Evolutionary conservation across 1,140 invertebrate species (phyloP).

Genomic region (Apis dorsata): DNA sequence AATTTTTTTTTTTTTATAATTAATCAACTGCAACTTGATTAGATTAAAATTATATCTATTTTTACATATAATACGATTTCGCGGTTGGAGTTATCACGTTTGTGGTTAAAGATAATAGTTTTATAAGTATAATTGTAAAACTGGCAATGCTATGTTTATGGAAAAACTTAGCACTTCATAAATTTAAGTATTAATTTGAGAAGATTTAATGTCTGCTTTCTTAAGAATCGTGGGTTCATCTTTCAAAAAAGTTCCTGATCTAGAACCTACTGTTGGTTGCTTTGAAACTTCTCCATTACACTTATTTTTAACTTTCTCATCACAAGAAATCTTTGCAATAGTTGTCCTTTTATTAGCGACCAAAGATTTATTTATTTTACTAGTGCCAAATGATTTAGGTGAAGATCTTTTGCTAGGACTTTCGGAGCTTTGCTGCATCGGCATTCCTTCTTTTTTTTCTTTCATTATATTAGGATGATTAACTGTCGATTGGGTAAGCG

Average conservation of each 20-base stretch:
- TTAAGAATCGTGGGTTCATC: constrained; percentile 84
- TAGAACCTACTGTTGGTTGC: constrained; percentile 77
- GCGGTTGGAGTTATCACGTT: constrained; percentile 67
- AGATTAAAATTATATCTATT: constrained; percentile 57
- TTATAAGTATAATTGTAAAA: constrained; percentile 36
- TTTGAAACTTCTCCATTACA: constrained; percentile 72
- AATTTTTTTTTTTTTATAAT: constrained; percentile 49
- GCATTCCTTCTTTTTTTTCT: constrained; percentile 67
- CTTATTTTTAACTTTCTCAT: constrained; percentile 71
- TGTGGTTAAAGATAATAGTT: constrained; percentile 48
- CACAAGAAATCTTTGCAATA: constrained; percentile 54
- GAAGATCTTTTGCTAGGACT: constrained; percentile 75
- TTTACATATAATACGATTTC: constrained; percentile 62
- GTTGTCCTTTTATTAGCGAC: constrained; percentile 44
- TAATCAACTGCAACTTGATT: constrained; percentile 43
- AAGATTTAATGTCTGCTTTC: constrained; percentile 76
- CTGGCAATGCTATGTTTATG: constrained; percentile 18
- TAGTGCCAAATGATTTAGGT: constrained; percentile 70
- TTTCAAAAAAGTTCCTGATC: constrained; percentile 87
- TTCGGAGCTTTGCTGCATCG: constrained; percentile 67
- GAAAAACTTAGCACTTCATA: constrained; percentile 33
- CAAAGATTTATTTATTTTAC: constrained; percentile 59
- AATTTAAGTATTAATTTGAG: constrained; percentile 73
- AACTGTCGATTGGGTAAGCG: constrained; percentile 44
- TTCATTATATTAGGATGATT: constrained; percentile 45